phyloP scores from a whole-genome alignment of 2,113 vertebrate species.

The Pelecanus crispus region DNA sequence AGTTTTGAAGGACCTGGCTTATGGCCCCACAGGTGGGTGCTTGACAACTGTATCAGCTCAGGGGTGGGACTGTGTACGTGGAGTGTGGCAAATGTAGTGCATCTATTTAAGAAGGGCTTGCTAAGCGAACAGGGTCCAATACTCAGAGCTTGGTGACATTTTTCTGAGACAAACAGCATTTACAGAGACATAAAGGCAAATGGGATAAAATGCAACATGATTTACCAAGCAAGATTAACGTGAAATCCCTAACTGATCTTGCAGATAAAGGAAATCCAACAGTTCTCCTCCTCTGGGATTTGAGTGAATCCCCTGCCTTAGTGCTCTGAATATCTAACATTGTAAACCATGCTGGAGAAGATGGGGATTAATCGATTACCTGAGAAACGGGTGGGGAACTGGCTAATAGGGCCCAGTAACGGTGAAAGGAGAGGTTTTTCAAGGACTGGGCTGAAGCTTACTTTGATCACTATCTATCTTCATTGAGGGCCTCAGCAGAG shows the following conservation, averaged over 20 bases:
- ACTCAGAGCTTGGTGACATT: background rate
- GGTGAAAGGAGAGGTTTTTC: background rate
- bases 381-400: background rate
- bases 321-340: background rate
- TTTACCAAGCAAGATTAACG: conserved; percentile 19
- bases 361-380: background rate
- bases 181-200: background rate
- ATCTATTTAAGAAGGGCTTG: background rate
- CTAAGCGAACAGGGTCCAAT: background rate
- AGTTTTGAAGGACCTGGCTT: background rate
- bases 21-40: background rate
- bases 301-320: background rate
- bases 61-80: background rate
- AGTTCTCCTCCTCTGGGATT: background rate
- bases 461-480: background rate
- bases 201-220: background rate
- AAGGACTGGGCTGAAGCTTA: background rate
- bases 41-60: background rate
- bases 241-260: conserved; percentile 20
- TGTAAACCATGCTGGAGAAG: background rate
- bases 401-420: background rate
- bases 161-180: background rate
- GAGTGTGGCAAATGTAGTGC: background rate
- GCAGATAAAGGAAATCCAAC: conserved; percentile 28
- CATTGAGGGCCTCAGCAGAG: background rate